Conservation (phyloP, 2,888 invertebrate genomes). For the Acrocyrtus sp. region DNA sequence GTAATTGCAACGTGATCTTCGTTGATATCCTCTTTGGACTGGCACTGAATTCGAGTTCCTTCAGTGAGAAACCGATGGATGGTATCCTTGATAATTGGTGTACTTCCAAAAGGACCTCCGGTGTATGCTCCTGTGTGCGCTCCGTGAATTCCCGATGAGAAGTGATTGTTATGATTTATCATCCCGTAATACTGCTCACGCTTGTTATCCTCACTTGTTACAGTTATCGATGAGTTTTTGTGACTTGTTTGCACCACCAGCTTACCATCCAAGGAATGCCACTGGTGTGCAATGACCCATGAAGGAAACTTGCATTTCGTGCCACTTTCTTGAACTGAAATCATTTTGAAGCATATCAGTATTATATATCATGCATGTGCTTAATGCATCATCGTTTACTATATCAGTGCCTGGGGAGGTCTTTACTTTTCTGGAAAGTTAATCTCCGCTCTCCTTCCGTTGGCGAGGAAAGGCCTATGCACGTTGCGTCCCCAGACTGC, state of each 20-base stretch:
- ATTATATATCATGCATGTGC: neutral
- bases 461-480: constrained; percentile 87
- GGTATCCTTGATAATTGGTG: constrained; percentile 11
- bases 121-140: constrained; percentile 37
- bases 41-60: constrained; percentile 59
- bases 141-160: constrained; percentile 33
- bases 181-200: constrained; percentile 42
- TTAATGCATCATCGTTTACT: neutral
- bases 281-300: constrained; percentile 83
- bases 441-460: constrained; percentile 86
- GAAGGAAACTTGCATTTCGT: constrained; percentile 76
- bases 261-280: constrained; percentile 80
- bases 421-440: constrained; percentile 80
- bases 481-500: constrained; percentile 92
- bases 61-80: constrained; percentile 52
- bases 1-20: constrained; percentile 69
- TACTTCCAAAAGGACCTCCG: constrained; percentile 36
- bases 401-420: neutral
- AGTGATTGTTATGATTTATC: constrained; percentile 11
- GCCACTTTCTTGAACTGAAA: constrained; percentile 40
- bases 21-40: constrained; percentile 55
- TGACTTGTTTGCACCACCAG: constrained; percentile 78
- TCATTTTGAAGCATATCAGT: constrained; percentile 2
- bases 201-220: constrained; percentile 66
- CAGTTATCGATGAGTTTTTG: constrained; percentile 77